phyloP scores from a whole-genome alignment of 1,140 invertebrate genomes.

The Zophobas atratus region DNA sequence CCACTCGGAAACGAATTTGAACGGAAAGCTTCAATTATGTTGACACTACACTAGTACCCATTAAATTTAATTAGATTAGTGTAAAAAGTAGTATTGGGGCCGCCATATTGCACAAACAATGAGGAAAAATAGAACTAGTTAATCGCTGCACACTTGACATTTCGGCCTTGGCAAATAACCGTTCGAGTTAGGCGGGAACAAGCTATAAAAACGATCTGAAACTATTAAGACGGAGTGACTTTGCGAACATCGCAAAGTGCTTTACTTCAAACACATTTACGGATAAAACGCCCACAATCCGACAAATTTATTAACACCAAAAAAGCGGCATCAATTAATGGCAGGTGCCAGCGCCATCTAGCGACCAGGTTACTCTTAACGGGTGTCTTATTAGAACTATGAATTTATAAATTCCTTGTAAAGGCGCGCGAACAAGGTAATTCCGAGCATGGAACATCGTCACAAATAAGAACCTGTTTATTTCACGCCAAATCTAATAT shows the following conservation, averaged over 20 bases:
- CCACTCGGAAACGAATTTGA: constrained; percentile 7
- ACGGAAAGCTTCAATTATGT: constrained; percentile 31
- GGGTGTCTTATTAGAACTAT: not conserved
- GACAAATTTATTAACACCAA: constrained; percentile 33
- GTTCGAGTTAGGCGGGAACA: constrained; percentile 38
- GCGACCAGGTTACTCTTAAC: not conserved
- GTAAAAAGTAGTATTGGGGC: constrained; percentile 1
- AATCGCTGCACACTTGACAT: constrained; percentile 36
- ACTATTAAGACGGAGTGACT: constrained; percentile 48
- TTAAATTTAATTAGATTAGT: constrained; percentile 33
- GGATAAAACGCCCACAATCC: constrained; percentile 39
- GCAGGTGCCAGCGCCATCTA: not conserved
- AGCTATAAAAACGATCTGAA: constrained; percentile 45
- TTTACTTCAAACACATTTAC: constrained; percentile 24
- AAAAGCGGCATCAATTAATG: constrained; percentile 15
- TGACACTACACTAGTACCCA: constrained; percentile 17
- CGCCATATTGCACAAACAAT: constrained; percentile 16
- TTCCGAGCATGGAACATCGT: not conserved
- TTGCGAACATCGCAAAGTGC: constrained; percentile 44
- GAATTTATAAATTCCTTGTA: constrained; percentile 13
- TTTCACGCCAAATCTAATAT: constrained; percentile 47
- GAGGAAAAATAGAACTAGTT: constrained; percentile 29
- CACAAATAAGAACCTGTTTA: constrained; percentile 30
- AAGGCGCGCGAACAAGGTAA: constrained; percentile 1
- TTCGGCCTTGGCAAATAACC: constrained; percentile 42